phyloP scores from a whole-genome alignment of 2,888 invertebrate species.

The Cepaea hortensis region DNA sequence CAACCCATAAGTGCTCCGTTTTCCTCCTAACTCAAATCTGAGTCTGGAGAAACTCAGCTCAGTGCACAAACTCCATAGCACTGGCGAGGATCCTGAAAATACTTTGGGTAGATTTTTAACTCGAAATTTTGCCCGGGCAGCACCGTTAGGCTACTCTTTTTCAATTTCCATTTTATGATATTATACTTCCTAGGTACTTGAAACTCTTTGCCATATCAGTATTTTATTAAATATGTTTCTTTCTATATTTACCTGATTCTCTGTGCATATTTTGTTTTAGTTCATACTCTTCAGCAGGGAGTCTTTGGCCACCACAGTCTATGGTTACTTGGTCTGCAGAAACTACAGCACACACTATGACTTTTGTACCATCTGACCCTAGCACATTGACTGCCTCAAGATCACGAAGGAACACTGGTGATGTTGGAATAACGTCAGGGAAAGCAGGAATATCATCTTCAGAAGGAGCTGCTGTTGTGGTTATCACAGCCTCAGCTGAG shows the following conservation, averaged over 20 bases:
- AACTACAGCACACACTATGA: slow-evolving; percentile 39
- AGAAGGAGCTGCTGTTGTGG: background rate
- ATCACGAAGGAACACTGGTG: slow-evolving; percentile 36
- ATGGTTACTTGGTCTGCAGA: slow-evolving; percentile 42
- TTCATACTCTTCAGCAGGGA: slow-evolving; percentile 10
- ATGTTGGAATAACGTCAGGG: slow-evolving; percentile 36
- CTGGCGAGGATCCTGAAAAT: no score
- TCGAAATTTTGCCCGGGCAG: no score
- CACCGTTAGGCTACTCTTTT: no score
- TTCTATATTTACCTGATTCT: slow-evolving; percentile 11
- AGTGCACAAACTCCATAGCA: no score
- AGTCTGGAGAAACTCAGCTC: no score
- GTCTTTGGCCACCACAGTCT: slow-evolving; percentile 43
- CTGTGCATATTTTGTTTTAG: slow-evolving; percentile 11
- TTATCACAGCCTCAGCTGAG: slow-evolving; percentile 18
- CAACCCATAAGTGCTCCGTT: no score
- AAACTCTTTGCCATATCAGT: no score
- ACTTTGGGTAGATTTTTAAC: no score
- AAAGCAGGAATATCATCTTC: slow-evolving; percentile 35
- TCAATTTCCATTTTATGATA: no score
- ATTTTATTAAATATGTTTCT: no score
- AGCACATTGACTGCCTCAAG: slow-evolving; percentile 32
- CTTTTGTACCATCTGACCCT: slow-evolving; percentile 19
- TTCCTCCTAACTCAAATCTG: no score
- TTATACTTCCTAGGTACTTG: no score